These are phyloP conservation scores for Meta bourneti DNA, from an alignment of 2,888 invertebrate species.

Conservation along the genomic window DNA sequence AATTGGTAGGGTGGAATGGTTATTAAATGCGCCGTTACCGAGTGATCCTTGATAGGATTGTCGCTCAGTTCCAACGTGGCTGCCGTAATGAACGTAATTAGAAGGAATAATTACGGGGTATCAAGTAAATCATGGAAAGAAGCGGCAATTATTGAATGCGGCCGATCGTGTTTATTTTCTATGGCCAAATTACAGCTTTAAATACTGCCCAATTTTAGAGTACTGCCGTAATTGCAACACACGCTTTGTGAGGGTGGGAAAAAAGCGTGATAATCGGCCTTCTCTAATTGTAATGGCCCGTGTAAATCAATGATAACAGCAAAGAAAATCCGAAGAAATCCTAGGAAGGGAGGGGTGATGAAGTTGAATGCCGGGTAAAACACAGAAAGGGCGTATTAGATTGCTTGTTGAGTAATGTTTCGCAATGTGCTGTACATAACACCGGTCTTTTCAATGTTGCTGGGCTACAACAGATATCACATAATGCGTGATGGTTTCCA, in stretches of 20 bases:
- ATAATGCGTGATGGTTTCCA: background rate
- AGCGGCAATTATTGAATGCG: constrained; percentile 51
- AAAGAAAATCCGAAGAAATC: background rate
- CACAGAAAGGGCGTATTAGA: background rate
- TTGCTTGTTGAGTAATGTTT: background rate
- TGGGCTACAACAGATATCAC: background rate
- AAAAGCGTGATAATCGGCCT: background rate
- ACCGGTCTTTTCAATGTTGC: background rate
- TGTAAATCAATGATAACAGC: background rate
- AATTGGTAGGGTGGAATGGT: constrained; percentile 16
- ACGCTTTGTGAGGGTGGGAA: background rate
- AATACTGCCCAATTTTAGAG: background rate
- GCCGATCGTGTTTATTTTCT: constrained; percentile 24
- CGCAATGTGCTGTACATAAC: background rate
- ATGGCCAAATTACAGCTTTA: background rate
- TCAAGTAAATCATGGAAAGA: constrained; percentile 42
- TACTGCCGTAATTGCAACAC: background rate
- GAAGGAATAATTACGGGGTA: constrained; percentile 44
- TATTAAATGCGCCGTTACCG: background rate
- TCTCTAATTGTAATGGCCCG: background rate
- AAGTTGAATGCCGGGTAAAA: background rate
- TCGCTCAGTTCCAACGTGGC: background rate
- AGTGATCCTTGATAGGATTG: constrained; percentile 9
- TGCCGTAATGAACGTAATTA: constrained; percentile 46
- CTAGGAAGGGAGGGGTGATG: background rate